Evolutionary conservation across 2,888 invertebrate species (phyloP).

Genomic region (Spisula subtruncata): DNA sequence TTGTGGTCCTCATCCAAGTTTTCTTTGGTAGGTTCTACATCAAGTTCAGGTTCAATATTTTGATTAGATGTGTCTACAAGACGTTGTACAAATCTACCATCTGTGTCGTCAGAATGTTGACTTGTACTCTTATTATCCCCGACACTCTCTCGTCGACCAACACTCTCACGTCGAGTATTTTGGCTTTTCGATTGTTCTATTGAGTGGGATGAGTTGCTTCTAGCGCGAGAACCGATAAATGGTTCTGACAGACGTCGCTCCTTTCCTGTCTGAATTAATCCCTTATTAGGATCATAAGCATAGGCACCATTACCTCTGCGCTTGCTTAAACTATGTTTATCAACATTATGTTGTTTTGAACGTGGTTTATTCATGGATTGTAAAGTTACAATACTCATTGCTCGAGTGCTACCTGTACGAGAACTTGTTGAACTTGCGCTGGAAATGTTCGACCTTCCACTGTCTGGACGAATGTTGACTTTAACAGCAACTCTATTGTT

Average conservation of each 20-base stretch:
- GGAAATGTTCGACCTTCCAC: conserved; percentile 16
- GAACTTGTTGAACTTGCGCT: conserved; percentile 23
- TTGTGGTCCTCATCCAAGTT: neutral
- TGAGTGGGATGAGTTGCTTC: neutral
- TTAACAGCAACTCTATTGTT: conserved; percentile 25
- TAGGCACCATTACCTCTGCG: conserved; percentile 36
- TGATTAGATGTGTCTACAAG: neutral
- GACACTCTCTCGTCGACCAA: neutral
- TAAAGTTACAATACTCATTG: conserved; percentile 43
- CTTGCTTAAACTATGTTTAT: conserved; percentile 15
- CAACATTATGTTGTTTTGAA: neutral
- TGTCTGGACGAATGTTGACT: conserved; percentile 17
- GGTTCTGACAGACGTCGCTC: conserved; percentile 27
- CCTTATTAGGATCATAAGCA: conserved; percentile 47
- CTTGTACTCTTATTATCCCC: neutral
- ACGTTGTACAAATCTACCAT: neutral
- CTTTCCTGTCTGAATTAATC: conserved; percentile 14
- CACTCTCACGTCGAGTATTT: neutral
- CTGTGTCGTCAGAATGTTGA: neutral
- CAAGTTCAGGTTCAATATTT: neutral
- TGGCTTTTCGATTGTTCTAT: neutral
- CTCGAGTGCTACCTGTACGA: conserved; percentile 35
- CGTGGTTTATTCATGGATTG: neutral
- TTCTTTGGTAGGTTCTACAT: neutral
- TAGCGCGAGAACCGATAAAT: neutral